Evolutionary conservation across 2,113 vertebrate species (phyloP).

Genomic region (Centropus bengalensis): DNA sequence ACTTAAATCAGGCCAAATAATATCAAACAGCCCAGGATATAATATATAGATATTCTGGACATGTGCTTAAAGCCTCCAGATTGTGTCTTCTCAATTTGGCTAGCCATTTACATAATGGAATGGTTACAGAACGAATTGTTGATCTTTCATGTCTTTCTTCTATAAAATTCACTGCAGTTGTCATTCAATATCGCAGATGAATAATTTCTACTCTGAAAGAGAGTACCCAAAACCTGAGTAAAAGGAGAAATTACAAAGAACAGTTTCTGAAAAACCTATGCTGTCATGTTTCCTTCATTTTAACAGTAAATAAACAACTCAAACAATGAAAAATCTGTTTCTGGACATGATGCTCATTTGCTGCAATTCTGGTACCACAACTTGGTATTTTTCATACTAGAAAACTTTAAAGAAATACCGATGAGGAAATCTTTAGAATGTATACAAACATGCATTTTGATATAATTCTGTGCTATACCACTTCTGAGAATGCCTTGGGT

Average conservation of each 20-base stretch:
- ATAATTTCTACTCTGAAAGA: neutral
- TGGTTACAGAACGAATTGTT: neutral
- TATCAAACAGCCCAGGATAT: neutral
- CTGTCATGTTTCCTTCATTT: neutral
- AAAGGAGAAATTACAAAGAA: neutral
- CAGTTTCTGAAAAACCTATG: neutral
- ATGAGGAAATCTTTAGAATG: neutral
- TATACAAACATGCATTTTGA: neutral
- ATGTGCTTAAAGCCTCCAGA: neutral
- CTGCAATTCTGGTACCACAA: neutral
- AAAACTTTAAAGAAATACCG: neutral
- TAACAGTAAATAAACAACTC: neutral
- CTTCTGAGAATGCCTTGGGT: neutral
- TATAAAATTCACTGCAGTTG: neutral
- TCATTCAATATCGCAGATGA: neutral
- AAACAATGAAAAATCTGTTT: neutral
- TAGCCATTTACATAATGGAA: neutral
- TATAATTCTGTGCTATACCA: neutral
- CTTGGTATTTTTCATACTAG: neutral
- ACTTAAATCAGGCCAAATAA: neutral
- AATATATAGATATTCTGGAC: neutral
- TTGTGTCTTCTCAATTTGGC: neutral
- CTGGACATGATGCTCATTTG: neutral
- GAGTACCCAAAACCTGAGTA: neutral
- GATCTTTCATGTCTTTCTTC: neutral